A percentile compares a stretch with the other conserved stretches of the same genome.
Evolutionary conservation across 2,888 invertebrate genomes (phyloP).

Genomic region (Hybos culiciformis): DNA sequence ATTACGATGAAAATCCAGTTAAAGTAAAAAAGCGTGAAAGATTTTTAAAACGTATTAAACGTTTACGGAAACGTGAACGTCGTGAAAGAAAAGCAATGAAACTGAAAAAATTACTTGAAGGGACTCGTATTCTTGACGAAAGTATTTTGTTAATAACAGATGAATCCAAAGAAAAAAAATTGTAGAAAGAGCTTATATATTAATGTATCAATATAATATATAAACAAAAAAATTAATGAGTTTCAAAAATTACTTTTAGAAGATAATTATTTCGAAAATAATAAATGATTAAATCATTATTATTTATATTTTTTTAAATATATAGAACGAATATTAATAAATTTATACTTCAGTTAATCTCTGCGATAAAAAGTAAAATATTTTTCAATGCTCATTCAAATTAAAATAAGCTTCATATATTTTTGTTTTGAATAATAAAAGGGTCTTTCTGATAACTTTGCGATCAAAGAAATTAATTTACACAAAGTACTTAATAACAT

Average conservation of each 20-base stretch:
- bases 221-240: background rate
- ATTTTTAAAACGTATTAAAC: slow-evolving; percentile 33
- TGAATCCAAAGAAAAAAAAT: slow-evolving; percentile 22
- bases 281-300: background rate
- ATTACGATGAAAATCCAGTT: slow-evolving; percentile 72
- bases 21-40: slow-evolving; percentile 46
- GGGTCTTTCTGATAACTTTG: too few species aligned
- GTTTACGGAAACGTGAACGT: slow-evolving; percentile 34
- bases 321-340: too few species aligned
- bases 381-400: too few species aligned
- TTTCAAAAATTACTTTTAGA: background rate
- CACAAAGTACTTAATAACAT: too few species aligned
- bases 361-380: background rate
- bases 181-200: background rate
- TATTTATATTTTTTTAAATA: background rate
- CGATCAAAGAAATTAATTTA: too few species aligned
- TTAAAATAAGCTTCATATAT: too few species aligned
- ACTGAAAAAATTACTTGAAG: slow-evolving; percentile 36
- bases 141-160: slow-evolving; percentile 28
- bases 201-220: background rate
- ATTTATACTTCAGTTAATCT: too few species aligned
- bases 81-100: slow-evolving; percentile 34
- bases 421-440: too few species aligned
- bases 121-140: slow-evolving; percentile 34
- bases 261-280: background rate